A percentile compares a stretch with the other conserved stretches of the same genome.
Evolutionary conservation across 2,888 invertebrate genomes (phyloP).

Genomic region (Heteromyza rotundicornis): DNA sequence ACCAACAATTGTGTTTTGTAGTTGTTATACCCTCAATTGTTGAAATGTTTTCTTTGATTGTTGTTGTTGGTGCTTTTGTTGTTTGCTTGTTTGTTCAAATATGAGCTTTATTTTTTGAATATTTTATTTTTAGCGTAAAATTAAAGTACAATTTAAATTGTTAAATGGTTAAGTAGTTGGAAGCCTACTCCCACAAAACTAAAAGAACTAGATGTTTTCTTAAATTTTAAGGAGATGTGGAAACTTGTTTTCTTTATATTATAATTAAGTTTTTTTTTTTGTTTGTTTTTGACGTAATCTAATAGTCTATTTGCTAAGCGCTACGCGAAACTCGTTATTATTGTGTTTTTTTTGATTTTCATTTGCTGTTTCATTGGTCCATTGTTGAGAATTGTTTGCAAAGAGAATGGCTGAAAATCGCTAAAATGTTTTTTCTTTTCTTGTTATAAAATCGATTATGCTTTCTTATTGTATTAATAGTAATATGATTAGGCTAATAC

Average conservation of each 20-base stretch:
- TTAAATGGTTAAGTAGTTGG: slow-evolving; percentile 1
- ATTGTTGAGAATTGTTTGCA: slow-evolving; percentile 17
- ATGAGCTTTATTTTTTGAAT: not conserved
- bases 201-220: not conserved
- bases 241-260: not conserved
- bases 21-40: not conserved
- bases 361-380: not conserved
- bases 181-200: not conserved
- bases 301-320: not conserved
- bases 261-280: slow-evolving; percentile 2
- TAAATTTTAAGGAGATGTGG: slow-evolving; percentile 6
- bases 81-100: not conserved
- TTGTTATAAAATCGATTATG: too few relatives aligned
- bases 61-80: not conserved
- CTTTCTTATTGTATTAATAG: too few relatives aligned
- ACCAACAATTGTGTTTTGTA: not conserved
- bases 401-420: too few relatives aligned
- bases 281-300: not conserved
- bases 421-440: too few relatives aligned
- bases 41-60: not conserved
- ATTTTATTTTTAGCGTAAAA: slow-evolving; percentile 10
- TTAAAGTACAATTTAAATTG: slow-evolving; percentile 23
- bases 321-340: too few relatives aligned
- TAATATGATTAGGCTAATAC: too few relatives aligned
- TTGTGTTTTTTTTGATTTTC: not conserved